Evolutionary conservation across 2,797 vertebrate genomes (phyloP).

Genomic region (Peromyscus nudipes): DNA sequence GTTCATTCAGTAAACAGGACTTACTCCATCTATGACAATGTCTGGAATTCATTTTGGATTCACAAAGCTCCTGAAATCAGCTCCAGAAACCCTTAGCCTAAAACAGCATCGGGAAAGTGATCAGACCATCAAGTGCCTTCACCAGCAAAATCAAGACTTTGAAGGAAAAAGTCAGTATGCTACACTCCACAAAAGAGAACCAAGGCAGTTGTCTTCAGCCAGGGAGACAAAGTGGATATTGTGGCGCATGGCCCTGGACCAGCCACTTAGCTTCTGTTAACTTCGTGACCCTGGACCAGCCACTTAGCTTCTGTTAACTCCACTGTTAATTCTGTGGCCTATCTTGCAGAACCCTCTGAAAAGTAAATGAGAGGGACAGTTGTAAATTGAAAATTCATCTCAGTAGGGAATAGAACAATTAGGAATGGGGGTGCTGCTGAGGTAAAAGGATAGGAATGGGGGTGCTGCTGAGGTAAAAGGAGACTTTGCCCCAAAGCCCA

Average conservation of each 20-base stretch:
- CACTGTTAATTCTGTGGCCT: not conserved
- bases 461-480: not conserved
- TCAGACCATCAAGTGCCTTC: not conserved
- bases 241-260: not conserved
- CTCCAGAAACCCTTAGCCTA: not conserved
- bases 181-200: conserved; percentile 38
- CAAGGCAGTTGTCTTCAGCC: not conserved
- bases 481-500: not conserved
- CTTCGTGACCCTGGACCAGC: not conserved
- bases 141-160: conserved; percentile 44
- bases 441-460: no score
- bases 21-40: not conserved
- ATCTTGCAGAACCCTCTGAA: not conserved
- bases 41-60: conserved; percentile 26
- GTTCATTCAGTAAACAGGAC: not conserved
- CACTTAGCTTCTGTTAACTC: not conserved
- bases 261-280: not conserved
- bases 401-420: not conserved
- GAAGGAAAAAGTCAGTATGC: not conserved
- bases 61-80: not conserved
- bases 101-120: not conserved
- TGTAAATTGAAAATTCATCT: conserved; percentile 45
- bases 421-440: no score
- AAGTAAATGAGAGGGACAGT: not conserved
- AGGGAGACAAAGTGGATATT: not conserved